Percentiles rank a stretch among this genome's conserved stretches.
Conservation (phyloP, 2,888 invertebrate species). For the Drosophila anomelani region DNA sequence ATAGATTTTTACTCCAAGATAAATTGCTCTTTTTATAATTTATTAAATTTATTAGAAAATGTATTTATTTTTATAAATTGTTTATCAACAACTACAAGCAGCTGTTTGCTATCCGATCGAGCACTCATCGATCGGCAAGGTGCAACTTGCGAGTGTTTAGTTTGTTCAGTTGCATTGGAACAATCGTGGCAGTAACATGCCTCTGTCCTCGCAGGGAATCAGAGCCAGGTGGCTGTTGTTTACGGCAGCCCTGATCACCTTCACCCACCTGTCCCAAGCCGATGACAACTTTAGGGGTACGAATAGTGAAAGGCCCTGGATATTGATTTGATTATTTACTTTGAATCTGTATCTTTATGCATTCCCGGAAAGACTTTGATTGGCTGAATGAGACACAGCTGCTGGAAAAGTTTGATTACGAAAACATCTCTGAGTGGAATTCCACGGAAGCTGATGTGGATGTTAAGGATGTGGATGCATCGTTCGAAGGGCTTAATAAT, state of each 20-base stretch:
- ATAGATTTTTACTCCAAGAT: neutral
- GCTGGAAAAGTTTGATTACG: conserved; percentile 18
- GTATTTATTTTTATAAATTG: neutral
- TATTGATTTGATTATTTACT: conserved; percentile 4
- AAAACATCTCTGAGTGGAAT: conserved; percentile 7
- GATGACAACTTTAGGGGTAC: conserved; percentile 37
- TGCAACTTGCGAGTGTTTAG: neutral
- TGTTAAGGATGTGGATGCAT: neutral
- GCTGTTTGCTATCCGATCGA: conserved; percentile 13
- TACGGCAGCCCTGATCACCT: neutral
- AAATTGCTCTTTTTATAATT: no score
- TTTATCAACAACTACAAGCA: neutral
- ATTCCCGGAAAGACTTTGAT: conserved; percentile 28
- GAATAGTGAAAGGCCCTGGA: neutral
- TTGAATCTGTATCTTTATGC: neutral
- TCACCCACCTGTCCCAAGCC: conserved; percentile 4
- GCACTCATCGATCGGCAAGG: neutral
- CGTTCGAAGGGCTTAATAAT: neutral
- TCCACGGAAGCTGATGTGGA: neutral
- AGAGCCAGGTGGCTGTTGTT: conserved; percentile 33
- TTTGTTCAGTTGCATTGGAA: conserved; percentile 29
- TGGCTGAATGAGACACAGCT: conserved; percentile 53
- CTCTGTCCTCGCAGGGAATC: neutral
- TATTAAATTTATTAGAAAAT: neutral
- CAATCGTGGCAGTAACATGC: conserved; percentile 24